Evolutionary conservation across 2,888 invertebrate genomes (phyloP).

Genomic region (Clanis bilineata): DNA sequence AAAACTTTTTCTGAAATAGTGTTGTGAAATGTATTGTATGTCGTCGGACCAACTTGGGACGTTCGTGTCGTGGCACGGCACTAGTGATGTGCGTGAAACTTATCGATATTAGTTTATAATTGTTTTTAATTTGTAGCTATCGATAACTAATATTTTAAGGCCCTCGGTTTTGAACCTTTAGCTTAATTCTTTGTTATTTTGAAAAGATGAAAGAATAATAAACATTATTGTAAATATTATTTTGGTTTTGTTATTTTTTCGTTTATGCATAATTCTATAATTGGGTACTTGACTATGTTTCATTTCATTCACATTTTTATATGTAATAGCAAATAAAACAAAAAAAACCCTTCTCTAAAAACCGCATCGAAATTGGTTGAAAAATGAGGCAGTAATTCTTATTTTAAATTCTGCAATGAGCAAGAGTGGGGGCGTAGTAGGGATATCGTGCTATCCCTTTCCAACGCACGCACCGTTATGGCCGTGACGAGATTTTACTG

Average conservation of each 20-base stretch:
- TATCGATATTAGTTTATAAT: neutral
- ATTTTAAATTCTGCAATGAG: too few relatives aligned
- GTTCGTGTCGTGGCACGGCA: constrained; percentile 25
- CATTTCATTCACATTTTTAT: too few relatives aligned
- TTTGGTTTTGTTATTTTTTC: constrained; percentile 7
- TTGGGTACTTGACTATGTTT: too few relatives aligned
- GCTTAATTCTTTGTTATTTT: constrained; percentile 78
- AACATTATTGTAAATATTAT: constrained; percentile 68
- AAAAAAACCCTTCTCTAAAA: too few relatives aligned
- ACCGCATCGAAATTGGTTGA: too few relatives aligned
- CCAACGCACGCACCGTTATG: too few relatives aligned
- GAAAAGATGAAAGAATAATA: constrained; percentile 62
- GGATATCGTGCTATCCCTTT: too few relatives aligned
- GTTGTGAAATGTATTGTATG: constrained; percentile 39
- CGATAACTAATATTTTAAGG: constrained; percentile 48
- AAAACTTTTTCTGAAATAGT: constrained; percentile 28
- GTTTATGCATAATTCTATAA: neutral
- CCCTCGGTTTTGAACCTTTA: constrained; percentile 74
- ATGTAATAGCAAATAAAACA: too few relatives aligned
- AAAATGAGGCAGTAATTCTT: too few relatives aligned
- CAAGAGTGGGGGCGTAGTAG: too few relatives aligned
- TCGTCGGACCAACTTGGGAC: constrained; percentile 54
- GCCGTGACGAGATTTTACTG: too few relatives aligned
- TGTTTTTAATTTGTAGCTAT: constrained; percentile 45
- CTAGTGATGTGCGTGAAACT: neutral